Evolutionary conservation across 2,113 vertebrate genomes (phyloP).

Genomic region (Leucopsar rothschildi): DNA sequence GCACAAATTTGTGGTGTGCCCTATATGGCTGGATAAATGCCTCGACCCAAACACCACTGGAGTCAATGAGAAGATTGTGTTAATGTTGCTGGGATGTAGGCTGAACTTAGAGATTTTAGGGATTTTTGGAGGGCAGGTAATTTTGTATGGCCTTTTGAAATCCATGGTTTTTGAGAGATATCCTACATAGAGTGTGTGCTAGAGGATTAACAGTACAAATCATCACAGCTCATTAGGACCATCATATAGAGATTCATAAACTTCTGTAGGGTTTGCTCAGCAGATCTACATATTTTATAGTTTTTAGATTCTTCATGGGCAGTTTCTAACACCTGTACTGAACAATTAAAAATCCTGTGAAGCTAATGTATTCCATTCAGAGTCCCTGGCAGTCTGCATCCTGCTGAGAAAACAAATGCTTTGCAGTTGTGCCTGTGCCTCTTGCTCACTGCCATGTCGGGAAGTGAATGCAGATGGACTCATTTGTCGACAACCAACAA

Average conservation of each 20-base stretch:
- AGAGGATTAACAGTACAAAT: not conserved
- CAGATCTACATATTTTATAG: not conserved
- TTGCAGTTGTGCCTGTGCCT: not conserved
- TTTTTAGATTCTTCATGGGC: not conserved
- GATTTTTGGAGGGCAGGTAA: not conserved
- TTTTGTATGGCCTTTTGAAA: not conserved
- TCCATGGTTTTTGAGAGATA: not conserved
- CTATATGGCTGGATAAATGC: not conserved
- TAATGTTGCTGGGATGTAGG: not conserved
- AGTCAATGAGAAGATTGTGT: not conserved
- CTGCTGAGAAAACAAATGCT: not conserved
- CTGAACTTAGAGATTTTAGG: not conserved
- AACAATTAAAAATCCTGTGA: not conserved
- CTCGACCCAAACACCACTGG: not conserved
- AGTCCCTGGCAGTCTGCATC: not conserved
- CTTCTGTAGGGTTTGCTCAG: not conserved
- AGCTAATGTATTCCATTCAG: not conserved
- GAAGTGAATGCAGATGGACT: not conserved
- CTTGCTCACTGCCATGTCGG: rapidly evolving
- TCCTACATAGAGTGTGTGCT: not conserved
- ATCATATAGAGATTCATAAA: not conserved
- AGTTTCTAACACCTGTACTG: not conserved
- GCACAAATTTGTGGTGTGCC: not conserved
- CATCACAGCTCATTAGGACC: not conserved
- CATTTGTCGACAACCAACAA: not conserved